Conservation (phyloP, 2,888 invertebrate genomes). For the Clivina fossor region DNA sequence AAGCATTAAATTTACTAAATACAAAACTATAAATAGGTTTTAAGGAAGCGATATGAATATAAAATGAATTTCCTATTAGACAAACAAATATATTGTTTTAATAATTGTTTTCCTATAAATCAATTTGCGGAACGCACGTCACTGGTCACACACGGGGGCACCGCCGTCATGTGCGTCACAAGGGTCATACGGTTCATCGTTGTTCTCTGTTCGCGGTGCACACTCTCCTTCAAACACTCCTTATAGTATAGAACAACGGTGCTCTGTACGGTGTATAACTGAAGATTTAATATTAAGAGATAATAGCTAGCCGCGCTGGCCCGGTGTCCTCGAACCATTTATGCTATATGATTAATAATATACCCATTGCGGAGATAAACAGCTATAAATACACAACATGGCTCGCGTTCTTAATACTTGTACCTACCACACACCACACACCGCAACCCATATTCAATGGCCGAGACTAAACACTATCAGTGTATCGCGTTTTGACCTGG, state of each 20-base stretch:
- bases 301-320: slow-evolving; percentile 6
- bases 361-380: slow-evolving; percentile 26
- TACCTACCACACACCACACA: no score
- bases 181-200: slow-evolving; percentile 17
- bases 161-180: slow-evolving; percentile 27
- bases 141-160: slow-evolving; percentile 7
- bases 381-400: slow-evolving; percentile 30
- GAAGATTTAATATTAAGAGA: slow-evolving; percentile 21
- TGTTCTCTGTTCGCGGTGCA: slow-evolving; percentile 14
- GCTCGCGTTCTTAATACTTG: slow-evolving; percentile 20
- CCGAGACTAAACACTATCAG: no score
- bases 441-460: no score
- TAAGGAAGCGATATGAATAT: no score
- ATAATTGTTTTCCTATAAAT: no score
- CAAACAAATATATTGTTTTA: no score
- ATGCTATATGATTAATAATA: slow-evolving; percentile 33
- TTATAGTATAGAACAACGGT: no score
- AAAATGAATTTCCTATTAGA: background rate
- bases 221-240: no score
- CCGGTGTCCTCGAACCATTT: slow-evolving; percentile 31
- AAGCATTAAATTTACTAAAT: no score
- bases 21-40: no score
- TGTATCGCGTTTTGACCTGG: no score
- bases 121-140: slow-evolving; percentile 1
- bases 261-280: no score